Evolutionary conservation across 2,797 vertebrate genomes (phyloP).

Genomic region (Enteromius viviparus): DNA sequence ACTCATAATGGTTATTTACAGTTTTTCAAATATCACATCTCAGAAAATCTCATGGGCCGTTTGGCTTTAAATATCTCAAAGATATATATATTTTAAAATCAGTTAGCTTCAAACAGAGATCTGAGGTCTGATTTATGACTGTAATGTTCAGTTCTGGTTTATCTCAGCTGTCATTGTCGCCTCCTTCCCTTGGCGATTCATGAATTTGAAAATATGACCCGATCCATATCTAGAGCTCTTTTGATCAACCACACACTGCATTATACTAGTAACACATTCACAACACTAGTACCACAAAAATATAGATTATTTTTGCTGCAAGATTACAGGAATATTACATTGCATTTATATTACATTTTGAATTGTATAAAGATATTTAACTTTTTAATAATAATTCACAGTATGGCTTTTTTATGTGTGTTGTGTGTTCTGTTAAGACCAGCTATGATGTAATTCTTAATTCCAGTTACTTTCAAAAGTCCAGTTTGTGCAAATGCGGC

Average conservation of each 20-base stretch:
- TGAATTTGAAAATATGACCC: neutral
- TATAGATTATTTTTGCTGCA: neutral
- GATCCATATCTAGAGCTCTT: neutral
- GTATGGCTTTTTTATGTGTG: neutral
- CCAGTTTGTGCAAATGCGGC: neutral
- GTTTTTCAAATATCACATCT: conserved; percentile 25
- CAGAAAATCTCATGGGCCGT: neutral
- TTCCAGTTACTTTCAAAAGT: conserved; percentile 29
- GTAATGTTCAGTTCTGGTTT: neutral
- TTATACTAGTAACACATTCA: neutral
- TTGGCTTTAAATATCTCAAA: conserved; percentile 6
- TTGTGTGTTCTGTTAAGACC: neutral
- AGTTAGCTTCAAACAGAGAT: neutral
- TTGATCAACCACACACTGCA: neutral
- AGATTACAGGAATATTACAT: neutral
- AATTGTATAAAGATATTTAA: neutral
- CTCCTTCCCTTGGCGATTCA: neutral
- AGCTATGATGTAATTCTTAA: neutral
- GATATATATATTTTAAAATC: neutral
- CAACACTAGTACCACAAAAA: neutral
- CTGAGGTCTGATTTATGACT: conserved; percentile 23
- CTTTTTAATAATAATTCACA: neutral
- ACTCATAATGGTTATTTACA: conserved; percentile 35
- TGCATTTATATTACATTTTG: neutral
- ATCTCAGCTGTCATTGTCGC: conserved; percentile 13